A percentile compares a stretch with the other conserved stretches of the same genome.
phyloP scores from a whole-genome alignment of 2,888 invertebrate genomes.

The Rhogogaster chlorosoma region DNA sequence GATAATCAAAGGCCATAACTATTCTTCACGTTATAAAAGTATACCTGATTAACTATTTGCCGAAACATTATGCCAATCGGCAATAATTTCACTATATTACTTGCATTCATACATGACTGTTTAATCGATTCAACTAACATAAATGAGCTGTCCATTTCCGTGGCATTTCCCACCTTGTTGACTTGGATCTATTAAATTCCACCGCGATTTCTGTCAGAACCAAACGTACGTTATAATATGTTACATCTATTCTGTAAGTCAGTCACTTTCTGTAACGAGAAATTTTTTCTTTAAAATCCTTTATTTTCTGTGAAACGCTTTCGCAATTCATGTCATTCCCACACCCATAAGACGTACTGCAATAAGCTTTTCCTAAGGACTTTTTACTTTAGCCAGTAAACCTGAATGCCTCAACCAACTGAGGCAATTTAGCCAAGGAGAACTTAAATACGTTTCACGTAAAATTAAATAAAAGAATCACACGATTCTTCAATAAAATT shows the following conservation, averaged over 20 bases:
- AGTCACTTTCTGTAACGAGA: not conserved
- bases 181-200: not conserved
- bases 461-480: constrained; percentile 31
- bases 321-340: constrained; percentile 34
- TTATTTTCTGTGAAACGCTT: not conserved
- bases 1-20: not conserved
- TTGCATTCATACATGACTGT: not conserved
- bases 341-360: constrained; percentile 21
- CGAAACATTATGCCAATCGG: not conserved
- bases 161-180: not conserved
- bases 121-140: not conserved
- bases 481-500: not conserved
- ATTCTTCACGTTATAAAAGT: not conserved
- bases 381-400: not conserved
- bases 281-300: constrained; percentile 5
- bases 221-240: not conserved
- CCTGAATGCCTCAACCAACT: not conserved
- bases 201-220: not conserved
- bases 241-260: not conserved
- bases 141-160: not conserved
- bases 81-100: not conserved
- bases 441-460: constrained; percentile 7
- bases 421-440: constrained; percentile 17
- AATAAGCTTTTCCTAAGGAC: constrained; percentile 31
- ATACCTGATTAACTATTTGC: not conserved